phyloP scores from a whole-genome alignment of 1,140 invertebrate species.

The Acromyrmex heyeri region DNA sequence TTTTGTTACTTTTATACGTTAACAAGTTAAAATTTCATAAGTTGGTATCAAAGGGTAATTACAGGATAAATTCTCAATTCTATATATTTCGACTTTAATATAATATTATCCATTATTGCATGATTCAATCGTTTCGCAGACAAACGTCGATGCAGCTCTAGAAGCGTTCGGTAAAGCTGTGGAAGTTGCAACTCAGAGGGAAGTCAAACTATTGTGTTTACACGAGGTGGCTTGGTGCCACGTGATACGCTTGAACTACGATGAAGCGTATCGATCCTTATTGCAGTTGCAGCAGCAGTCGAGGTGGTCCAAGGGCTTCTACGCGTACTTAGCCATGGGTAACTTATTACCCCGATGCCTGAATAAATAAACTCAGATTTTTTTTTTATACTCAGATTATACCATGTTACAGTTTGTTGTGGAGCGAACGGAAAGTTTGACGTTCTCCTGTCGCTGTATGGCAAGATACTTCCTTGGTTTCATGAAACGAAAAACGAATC shows the following conservation, averaged over 20 bases:
- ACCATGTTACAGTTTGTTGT: conserved; percentile 85
- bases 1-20: too few species aligned
- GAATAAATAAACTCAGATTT: not conserved
- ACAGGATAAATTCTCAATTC: not conserved
- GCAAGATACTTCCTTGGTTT: conserved; percentile 84
- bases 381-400: not conserved
- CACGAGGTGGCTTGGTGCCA: conserved; percentile 92
- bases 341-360: conserved; percentile 44
- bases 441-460: conserved; percentile 81
- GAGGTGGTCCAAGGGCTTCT: conserved; percentile 91
- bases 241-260: conserved; percentile 89
- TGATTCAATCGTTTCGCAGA: conserved; percentile 82
- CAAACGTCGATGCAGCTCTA: conserved; percentile 88
- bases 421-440: conserved; percentile 86
- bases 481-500: conserved; percentile 78
- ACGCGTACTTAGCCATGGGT: conserved; percentile 90
- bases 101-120: not conserved
- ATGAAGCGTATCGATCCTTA: conserved; percentile 88
- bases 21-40: too few species aligned
- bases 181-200: conserved; percentile 88
- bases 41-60: too few species aligned
- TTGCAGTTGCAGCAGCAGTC: conserved; percentile 88
- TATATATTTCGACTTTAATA: not conserved
- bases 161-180: conserved; percentile 88
- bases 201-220: conserved; percentile 90